Conservation (phyloP, 2,797 vertebrate species). For the Acrossocheilus wenchowensis region DNA sequence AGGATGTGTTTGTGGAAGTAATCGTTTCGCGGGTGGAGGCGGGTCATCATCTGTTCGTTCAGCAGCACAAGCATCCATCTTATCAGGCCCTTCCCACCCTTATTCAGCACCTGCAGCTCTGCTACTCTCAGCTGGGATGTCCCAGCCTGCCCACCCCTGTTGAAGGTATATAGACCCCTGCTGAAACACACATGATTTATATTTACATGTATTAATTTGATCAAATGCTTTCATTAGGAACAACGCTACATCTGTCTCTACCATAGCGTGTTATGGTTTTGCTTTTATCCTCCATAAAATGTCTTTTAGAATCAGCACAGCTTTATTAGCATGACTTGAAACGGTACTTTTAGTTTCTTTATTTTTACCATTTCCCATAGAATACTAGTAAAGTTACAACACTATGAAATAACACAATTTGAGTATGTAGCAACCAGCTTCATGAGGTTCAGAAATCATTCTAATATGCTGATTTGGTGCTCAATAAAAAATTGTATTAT, state of each 20-base stretch:
- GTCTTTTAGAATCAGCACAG: not conserved
- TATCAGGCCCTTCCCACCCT: conserved; percentile 82
- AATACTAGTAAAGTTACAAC: not conserved
- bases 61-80: conserved; percentile 86
- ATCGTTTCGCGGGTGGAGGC: conserved; percentile 82
- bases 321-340: not conserved
- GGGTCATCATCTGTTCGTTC: conserved; percentile 84
- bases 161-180: conserved; percentile 74
- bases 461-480: not conserved
- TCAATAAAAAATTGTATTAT: not conserved
- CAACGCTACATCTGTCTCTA: not conserved
- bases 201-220: not conserved
- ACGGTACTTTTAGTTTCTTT: not conserved
- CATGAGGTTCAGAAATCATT: not conserved
- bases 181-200: not conserved
- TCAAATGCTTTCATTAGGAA: too few species aligned
- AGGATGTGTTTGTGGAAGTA: conserved; percentile 83
- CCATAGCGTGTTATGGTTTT: not conserved
- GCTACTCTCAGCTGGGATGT: conserved; percentile 83
- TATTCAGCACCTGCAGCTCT: conserved; percentile 85
- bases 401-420: not conserved
- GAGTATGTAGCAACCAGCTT: not conserved
- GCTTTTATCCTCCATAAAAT: not conserved
- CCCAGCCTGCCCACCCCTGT: conserved; percentile 82
- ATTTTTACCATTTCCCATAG: not conserved